phyloP scores from a whole-genome alignment of 2,797 vertebrate species.

The Gobionotothen gibberifrons region DNA sequence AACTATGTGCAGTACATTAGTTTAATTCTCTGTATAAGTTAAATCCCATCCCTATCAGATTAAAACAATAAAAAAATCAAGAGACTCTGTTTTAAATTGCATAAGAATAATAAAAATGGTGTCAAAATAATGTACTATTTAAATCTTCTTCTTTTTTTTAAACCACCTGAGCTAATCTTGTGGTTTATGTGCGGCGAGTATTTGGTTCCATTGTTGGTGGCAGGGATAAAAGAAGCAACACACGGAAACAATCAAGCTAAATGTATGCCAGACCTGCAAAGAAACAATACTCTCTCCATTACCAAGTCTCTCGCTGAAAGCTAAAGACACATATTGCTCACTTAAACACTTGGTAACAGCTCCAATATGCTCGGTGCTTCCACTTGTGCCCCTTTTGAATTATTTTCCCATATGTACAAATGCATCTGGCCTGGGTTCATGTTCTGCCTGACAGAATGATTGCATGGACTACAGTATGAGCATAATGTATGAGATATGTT shows the following conservation, averaged over 20 bases:
- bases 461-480: constrained; percentile 20
- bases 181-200: constrained; percentile 8
- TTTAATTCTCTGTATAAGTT: too few relatives aligned
- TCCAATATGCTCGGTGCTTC: constrained; percentile 14
- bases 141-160: constrained; percentile 1
- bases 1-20: too few relatives aligned
- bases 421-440: constrained; percentile 21
- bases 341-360: constrained; percentile 26
- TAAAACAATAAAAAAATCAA: too few relatives aligned
- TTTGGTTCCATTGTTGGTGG: constrained; percentile 36
- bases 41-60: too few relatives aligned
- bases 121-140: not conserved
- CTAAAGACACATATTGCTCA: constrained; percentile 22
- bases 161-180: constrained; percentile 29
- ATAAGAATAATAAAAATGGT: constrained; percentile 12
- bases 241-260: constrained; percentile 67
- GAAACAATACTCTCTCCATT: constrained; percentile 46
- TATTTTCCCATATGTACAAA: constrained; percentile 27
- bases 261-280: constrained; percentile 59
- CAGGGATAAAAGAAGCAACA: constrained; percentile 56
- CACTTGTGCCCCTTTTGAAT: constrained; percentile 43
- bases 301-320: constrained; percentile 19
- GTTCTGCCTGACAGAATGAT: constrained; percentile 43
- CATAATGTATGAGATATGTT: constrained; percentile 25
- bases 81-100: constrained; percentile 7